Evolutionary conservation across 2,113 vertebrate species (phyloP).

Genomic region (Cavia aperea): DNA sequence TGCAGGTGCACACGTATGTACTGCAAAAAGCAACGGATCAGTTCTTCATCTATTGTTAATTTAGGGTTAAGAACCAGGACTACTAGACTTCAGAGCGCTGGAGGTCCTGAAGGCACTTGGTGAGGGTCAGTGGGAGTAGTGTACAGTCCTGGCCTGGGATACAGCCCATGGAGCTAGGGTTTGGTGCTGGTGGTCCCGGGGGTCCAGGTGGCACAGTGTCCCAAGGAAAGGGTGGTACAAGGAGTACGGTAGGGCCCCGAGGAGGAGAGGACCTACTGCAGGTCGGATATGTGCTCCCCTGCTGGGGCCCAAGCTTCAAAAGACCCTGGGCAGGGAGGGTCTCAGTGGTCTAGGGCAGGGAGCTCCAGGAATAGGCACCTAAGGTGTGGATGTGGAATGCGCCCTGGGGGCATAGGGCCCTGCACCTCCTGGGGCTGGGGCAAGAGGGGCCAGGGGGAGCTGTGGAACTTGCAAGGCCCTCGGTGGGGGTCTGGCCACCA

Average conservation of each 20-base stretch:
- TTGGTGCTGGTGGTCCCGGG: slow-evolving; percentile 79
- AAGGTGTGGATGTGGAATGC: slow-evolving; percentile 75
- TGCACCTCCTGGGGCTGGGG: slow-evolving; percentile 69
- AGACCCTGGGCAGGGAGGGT: slow-evolving; percentile 44
- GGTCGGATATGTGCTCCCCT: slow-evolving; percentile 78
- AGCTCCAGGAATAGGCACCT: slow-evolving; percentile 79
- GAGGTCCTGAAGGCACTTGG: slow-evolving; percentile 80
- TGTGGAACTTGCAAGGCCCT: not conserved
- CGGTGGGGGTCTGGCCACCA: slow-evolving; percentile 74
- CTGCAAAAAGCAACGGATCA: slow-evolving; percentile 76
- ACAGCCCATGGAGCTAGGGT: slow-evolving; percentile 77
- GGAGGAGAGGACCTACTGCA: slow-evolving; percentile 80
- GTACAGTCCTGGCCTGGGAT: slow-evolving; percentile 80
- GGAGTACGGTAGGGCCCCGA: slow-evolving; percentile 78
- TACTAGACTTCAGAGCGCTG: slow-evolving; percentile 76
- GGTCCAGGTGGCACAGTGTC: slow-evolving; percentile 78
- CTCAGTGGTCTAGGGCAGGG: slow-evolving; percentile 40
- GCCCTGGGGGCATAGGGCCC: slow-evolving; percentile 76
- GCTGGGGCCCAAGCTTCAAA: slow-evolving; percentile 79
- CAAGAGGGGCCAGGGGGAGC: not conserved
- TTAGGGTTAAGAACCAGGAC: slow-evolving; percentile 79
- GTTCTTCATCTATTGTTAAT: slow-evolving; percentile 69
- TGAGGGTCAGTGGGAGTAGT: slow-evolving; percentile 77
- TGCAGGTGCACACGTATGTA: slow-evolving; percentile 64
- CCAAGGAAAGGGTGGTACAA: slow-evolving; percentile 72